These are phyloP conservation scores for Mystacides longicornis DNA, from an alignment of 2,888 invertebrate species.

Conservation along the genomic window DNA sequence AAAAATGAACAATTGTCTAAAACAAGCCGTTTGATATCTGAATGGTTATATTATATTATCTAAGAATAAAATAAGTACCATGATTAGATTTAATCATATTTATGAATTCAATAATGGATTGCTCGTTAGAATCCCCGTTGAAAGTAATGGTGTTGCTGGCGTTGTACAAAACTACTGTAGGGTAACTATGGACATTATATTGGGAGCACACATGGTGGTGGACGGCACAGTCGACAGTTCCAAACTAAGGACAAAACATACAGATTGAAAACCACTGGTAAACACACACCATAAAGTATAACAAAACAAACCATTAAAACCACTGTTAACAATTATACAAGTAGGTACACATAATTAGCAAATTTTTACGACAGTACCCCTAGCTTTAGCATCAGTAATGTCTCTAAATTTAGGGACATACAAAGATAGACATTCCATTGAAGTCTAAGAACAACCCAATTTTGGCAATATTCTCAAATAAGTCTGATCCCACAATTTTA, in stretches of 20 bases:
- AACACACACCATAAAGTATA: too few relatives aligned
- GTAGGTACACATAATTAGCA: too few relatives aligned
- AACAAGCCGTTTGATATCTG: neutral
- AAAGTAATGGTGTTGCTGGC: slow-evolving; percentile 46
- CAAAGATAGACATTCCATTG: too few relatives aligned
- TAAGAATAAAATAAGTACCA: slow-evolving; percentile 32
- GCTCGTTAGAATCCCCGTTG: slow-evolving; percentile 52
- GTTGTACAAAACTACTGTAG: slow-evolving; percentile 62
- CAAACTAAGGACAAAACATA: slow-evolving; percentile 41
- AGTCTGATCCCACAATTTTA: too few relatives aligned
- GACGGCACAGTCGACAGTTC: slow-evolving; percentile 61
- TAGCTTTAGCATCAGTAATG: too few relatives aligned
- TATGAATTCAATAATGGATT: slow-evolving; percentile 57
- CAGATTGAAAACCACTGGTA: neutral
- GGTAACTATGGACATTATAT: slow-evolving; percentile 58
- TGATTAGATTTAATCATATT: slow-evolving; percentile 47
- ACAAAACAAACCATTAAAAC: too few relatives aligned
- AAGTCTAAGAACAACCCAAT: too few relatives aligned
- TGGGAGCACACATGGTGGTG: slow-evolving; percentile 51
- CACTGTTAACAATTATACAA: too few relatives aligned
- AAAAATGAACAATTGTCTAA: neutral
- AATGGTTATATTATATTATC: slow-evolving; percentile 6
- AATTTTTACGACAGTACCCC: too few relatives aligned
- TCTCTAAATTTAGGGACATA: too few relatives aligned
- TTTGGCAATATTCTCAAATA: too few relatives aligned